Conservation (phyloP, 2,888 invertebrate genomes). For the Helicoverpa assulta region DNA sequence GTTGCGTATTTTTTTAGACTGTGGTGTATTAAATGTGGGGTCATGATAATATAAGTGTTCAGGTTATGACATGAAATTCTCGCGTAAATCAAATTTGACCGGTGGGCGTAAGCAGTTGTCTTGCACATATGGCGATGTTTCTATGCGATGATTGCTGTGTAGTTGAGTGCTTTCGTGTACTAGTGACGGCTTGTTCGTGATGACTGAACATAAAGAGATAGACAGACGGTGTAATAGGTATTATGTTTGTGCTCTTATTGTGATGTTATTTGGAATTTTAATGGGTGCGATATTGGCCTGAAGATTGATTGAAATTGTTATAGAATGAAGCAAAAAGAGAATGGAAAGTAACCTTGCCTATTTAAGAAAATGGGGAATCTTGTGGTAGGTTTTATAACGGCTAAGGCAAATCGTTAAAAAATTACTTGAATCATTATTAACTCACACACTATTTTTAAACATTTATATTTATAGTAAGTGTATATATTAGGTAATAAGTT, state of each 20-base stretch:
- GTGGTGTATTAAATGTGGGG: slow-evolving; percentile 63
- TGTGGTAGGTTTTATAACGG: no score
- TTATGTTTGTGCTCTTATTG: slow-evolving; percentile 54
- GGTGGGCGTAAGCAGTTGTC: slow-evolving; percentile 86
- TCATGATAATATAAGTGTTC: slow-evolving; percentile 70
- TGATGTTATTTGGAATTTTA: slow-evolving; percentile 35
- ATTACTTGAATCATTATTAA: no score
- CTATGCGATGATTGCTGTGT: slow-evolving; percentile 79
- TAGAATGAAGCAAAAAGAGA: no score
- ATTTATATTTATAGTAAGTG: no score
- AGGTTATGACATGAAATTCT: slow-evolving; percentile 89
- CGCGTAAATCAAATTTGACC: slow-evolving; percentile 90
- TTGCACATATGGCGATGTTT: slow-evolving; percentile 88
- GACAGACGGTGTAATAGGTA: slow-evolving; percentile 62
- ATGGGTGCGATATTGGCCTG: slow-evolving; percentile 35
- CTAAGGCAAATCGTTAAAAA: no score
- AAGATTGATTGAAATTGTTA: neutral
- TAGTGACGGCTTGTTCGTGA: slow-evolving; percentile 81
- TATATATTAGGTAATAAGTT: no score
- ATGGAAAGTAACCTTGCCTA: no score
- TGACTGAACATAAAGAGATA: slow-evolving; percentile 75
- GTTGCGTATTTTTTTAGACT: slow-evolving; percentile 61
- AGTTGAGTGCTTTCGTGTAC: slow-evolving; percentile 85
- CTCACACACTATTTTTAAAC: no score
- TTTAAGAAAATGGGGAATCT: no score